Conservation (phyloP, 2,113 vertebrate genomes). For the Corythaixoides concolor region DNA sequence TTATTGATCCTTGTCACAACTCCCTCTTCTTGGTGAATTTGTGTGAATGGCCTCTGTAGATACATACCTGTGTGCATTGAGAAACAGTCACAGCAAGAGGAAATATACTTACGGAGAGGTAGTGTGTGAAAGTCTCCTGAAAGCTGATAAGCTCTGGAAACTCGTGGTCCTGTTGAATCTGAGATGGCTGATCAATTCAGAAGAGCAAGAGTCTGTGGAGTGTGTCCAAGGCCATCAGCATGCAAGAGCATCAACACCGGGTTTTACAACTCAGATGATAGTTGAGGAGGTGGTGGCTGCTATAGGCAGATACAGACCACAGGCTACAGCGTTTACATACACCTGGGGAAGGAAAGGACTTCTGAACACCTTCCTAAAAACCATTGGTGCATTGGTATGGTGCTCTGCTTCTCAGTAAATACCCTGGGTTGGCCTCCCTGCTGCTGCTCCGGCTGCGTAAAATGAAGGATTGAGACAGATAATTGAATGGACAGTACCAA, state of each 20-base stretch:
- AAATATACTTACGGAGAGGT: neutral
- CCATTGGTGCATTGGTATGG: neutral
- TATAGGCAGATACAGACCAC: neutral
- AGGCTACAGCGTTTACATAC: neutral
- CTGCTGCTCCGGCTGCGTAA: neutral
- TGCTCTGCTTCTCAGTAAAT: neutral
- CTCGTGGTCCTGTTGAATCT: neutral
- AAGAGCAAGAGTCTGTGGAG: neutral
- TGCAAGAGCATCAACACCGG: rapidly evolving
- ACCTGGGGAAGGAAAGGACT: neutral
- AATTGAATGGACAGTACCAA: neutral
- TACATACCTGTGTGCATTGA: too few relatives aligned
- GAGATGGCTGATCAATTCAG: neutral
- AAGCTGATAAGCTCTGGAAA: neutral
- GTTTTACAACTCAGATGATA: neutral
- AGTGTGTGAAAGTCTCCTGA: neutral
- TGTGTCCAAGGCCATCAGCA: neutral
- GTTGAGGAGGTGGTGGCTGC: neutral
- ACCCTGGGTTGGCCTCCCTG: rapidly evolving
- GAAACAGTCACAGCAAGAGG: neutral
- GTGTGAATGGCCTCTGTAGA: neutral
- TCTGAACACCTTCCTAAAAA: neutral
- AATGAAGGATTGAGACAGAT: neutral
- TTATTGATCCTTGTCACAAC: neutral
- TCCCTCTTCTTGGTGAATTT: neutral